Evolutionary conservation across 2,113 vertebrate species (phyloP), one percentile per base, ranked within the genome.

Genomic region (Phocoena phocoena): DNA sequence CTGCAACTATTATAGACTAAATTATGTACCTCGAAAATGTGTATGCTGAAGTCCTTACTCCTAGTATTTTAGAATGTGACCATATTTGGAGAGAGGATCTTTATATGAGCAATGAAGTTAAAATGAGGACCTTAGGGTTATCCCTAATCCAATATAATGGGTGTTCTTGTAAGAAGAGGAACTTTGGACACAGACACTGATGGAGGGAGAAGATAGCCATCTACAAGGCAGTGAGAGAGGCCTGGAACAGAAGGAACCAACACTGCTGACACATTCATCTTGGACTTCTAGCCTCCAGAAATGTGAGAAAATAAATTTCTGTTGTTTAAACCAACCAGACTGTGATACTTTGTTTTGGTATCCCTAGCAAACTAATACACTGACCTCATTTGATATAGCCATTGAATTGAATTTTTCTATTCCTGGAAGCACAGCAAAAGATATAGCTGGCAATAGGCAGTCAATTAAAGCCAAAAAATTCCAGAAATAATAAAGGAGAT

Each of bases 401-500:
- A 63, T 50, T 89, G 38, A 25, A 53, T 60, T 77, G 23, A 7
- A 53, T 77, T 63, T 67, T 5, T 85, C 62, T 85, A 7, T 87
- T 92, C 31, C 28, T 85, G 5, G 90, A 94, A 83, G 63, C 11
- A 68, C 13, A 94, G 44, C 1, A 89, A 79, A 95, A 96, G 15
- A 67, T 82, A 83, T 8, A 80, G 25, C 26, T 90, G 17, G 21
- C 3, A 89, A 81, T 88, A 95, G n/a, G 15, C 8, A 83, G 44
- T 65, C 36, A 93, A 33, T 96, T 87, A 96, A 94, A 90, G 28
- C 71, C 79, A 96, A 90, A 10, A 36, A 94, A 95, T 96, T 96
- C 47, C 65, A 96, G 82, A 76, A 95, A 71, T 95, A 82, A 94
- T 95, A 93, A 93, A 95, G 65, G 20, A 95, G 81, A 97, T 97